Base-by-base conservation (phyloP, 2,797 vertebrate species). In the Graptemys geographica region DNA sequence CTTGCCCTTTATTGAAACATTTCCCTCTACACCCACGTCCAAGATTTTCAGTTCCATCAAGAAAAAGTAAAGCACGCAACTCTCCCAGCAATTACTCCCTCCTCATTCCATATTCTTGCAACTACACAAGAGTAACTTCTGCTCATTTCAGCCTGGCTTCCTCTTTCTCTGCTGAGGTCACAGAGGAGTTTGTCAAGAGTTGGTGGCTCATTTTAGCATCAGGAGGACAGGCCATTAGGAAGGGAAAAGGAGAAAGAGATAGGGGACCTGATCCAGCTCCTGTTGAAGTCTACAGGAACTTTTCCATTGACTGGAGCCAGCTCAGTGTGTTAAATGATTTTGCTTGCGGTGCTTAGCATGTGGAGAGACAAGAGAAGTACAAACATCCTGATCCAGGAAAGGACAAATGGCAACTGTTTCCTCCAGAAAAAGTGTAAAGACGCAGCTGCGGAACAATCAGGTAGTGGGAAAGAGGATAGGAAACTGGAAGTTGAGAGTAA, bases 401-500 rank as follows among this genome's bases (percentile, higher is more conserved):
- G 87, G 90, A 65, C n/a, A 90, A 83, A 25, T 31, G n/a, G 74
- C 83, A 88, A 83, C 92, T 85, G 84, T 92, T 95, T 95, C 89
- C 90, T 92, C 65, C 28, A 82, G 83, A 93, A 86, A 88, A 81
- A 55, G 18, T 28, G 33, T 19, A 69, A 23, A 88, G 56, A 80
- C 11, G 13, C 84, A 92, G 86, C 84, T 94, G 89, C 55, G 84
- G 94, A 96, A 91, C 94, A 97, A 94, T 95, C 96, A 93, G 86
- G 79, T 90, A 83, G 92, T 95, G 93, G 87, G 47, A 84, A 33
- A 89, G 62, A 79, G 11, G 76, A 84, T 9, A 92, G 37, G 91
- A 90, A 96, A 82, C 56, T 85, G 83, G 78, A 94, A 95, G 87
- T 92, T 69, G 79, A 94, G 21, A 8, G 6, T 31, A 79, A 85